These are phyloP conservation scores for Pseudotriccus pelzelni DNA, from an alignment of 2,797 vertebrate species.

Conservation along the genomic window DNA sequence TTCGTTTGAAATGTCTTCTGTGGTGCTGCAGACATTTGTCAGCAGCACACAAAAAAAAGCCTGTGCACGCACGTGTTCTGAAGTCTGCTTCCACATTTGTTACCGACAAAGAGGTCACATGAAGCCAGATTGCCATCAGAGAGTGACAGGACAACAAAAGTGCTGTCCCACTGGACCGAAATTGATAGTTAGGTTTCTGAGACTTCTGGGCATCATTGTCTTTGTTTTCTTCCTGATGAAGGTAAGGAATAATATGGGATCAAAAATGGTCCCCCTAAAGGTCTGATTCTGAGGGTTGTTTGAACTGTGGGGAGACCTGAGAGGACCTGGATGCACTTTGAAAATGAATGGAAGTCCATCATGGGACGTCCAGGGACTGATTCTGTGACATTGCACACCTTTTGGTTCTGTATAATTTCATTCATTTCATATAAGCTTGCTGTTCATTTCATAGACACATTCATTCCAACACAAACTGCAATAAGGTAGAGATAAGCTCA, in stretches of 20 bases:
- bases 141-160: neutral
- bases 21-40: conserved; percentile 36
- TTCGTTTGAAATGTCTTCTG: conserved; percentile 60
- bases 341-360: neutral
- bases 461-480: neutral
- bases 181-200: neutral
- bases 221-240: neutral
- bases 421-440: neutral
- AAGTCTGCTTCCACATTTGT: neutral
- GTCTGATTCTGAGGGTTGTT: neutral
- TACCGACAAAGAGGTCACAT: neutral
- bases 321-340: neutral
- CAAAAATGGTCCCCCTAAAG: neutral
- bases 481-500: neutral
- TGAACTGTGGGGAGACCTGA: neutral
- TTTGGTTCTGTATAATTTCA: neutral
- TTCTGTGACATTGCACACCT: neutral
- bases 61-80: neutral
- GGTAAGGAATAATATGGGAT: neutral
- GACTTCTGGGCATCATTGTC: neutral
- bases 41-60: neutral
- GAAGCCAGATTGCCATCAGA: neutral
- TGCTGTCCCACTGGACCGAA: neutral
- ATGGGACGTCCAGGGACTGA: neutral
- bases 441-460: neutral